Percentiles rank a stretch among this genome's conserved stretches.
These are phyloP conservation scores for Bilobella aurantiaca DNA, from an alignment of 1,140 invertebrate genomes.

Conservation along the genomic window DNA sequence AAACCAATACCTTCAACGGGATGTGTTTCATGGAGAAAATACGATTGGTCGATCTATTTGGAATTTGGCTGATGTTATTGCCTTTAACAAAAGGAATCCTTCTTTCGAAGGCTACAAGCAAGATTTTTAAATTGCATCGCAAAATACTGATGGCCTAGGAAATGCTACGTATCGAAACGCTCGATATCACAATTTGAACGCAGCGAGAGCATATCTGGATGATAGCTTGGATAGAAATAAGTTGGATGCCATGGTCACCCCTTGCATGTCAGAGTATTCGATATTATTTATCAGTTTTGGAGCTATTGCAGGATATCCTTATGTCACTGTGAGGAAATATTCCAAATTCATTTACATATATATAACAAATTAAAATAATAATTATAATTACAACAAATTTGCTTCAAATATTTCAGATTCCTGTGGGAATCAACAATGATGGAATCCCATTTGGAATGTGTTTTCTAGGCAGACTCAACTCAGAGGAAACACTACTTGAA, in stretches of 20 bases:
- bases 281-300: background rate
- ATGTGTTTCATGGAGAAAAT: background rate
- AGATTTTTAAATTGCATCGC: background rate
- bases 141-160: constrained; percentile 15
- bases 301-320: constrained; percentile 5
- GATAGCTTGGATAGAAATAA: background rate
- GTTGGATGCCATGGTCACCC: background rate
- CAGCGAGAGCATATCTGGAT: background rate
- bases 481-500: no score
- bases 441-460: no score
- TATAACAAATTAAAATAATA: no score
- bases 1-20: background rate
- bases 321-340: constrained; percentile 2
- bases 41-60: background rate
- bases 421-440: no score
- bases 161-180: constrained; percentile 12
- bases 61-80: constrained; percentile 16
- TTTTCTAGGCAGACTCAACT: no score
- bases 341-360: no score
- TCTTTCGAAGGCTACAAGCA: constrained; percentile 19
- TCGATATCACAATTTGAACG: background rate
- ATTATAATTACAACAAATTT: no score
- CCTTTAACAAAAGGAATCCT: constrained; percentile 16
- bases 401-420: no score
- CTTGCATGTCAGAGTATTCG: background rate